Evolutionary conservation across 2,113 vertebrate species (phyloP), one percentile per base, ranked within the genome.

Genomic region (Calonectris borealis): DNA sequence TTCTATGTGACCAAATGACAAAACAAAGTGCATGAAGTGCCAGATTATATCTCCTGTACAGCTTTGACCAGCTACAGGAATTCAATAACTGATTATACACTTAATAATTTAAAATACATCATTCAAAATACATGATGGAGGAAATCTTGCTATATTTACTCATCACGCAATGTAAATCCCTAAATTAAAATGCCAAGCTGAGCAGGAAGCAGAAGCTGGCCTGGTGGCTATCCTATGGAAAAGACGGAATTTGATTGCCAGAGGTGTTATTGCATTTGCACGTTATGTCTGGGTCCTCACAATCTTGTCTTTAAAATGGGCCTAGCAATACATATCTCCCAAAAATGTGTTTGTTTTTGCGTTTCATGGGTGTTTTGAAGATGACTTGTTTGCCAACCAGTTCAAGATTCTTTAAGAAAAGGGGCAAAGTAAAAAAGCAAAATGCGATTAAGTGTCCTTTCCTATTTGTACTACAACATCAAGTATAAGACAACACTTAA

Each of bases 331-430:
- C 5, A 4, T 2, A 13, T 20, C 38, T 73, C 42, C 20, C 21
- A 29, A 65, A 86, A 88, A n/a, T 0, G 4, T 5, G 22, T 18
- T 27, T 3, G 26, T 0, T 78, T 80, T 55, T 62, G 27, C 2
- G 0, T 79, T 68, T 83, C 34, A 46, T 29, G 31, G 20, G 42
- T 44, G 12, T 38, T 85, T 15, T 60, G 44, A 85, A 34, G 51
- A 32, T 6, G 10, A 40, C 3, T 25, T 66, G 13, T 27, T 82
- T 55, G 10, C 29, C 69, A 78, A 14, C 7, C 4, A 32, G 46
- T 4, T 54, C 38, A 82, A 64, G 70, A 55, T 68, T 62, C 40
- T 76, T 55, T 24, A 64, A 78, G 44, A 55, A 64, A 88, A 64
- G 24, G 25, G 5, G 11, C 1, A 1, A 82, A 69, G 14, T 68